These are phyloP conservation scores for Clarias macrocephalus DNA, from an alignment of 2,113 vertebrate species.

Conservation along the genomic window DNA sequence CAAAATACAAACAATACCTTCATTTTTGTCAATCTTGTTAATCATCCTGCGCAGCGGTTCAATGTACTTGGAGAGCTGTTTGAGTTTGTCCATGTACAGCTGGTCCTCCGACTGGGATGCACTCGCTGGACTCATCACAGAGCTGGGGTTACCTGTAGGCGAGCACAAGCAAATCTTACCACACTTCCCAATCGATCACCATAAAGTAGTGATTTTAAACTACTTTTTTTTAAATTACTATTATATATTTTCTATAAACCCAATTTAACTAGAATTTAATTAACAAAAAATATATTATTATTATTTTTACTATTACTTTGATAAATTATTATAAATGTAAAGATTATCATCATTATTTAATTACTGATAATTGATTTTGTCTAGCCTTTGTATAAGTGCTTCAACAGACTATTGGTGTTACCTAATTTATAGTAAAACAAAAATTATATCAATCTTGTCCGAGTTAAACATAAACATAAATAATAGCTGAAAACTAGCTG, in stretches of 20 bases:
- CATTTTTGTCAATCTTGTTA: slow-evolving; percentile 99
- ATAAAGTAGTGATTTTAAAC: background rate
- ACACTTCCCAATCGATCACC: background rate
- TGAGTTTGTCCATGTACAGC: slow-evolving; percentile 97
- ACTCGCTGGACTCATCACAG: slow-evolving; percentile 90
- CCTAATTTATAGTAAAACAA: background rate
- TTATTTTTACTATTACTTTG: too few species aligned
- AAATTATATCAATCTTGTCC: background rate
- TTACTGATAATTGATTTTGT: background rate
- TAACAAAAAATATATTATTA: background rate
- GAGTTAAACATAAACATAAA: background rate
- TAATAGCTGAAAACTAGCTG: background rate
- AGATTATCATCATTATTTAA: too few species aligned
- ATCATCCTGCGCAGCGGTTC: slow-evolving; percentile 96
- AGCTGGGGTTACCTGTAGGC: slow-evolving; percentile 86
- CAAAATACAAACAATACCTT: slow-evolving; percentile 76
- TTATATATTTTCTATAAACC: too few species aligned
- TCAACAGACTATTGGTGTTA: background rate
- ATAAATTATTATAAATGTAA: too few species aligned
- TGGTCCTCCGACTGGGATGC: slow-evolving; percentile 91
- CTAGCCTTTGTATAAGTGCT: background rate
- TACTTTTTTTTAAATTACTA: background rate
- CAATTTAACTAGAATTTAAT: background rate
- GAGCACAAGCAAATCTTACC: background rate
- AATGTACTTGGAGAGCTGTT: slow-evolving; percentile 95